These are phyloP conservation scores for Odontophorus gujanensis DNA, from an alignment of 2,113 vertebrate species.

Conservation along the genomic window DNA sequence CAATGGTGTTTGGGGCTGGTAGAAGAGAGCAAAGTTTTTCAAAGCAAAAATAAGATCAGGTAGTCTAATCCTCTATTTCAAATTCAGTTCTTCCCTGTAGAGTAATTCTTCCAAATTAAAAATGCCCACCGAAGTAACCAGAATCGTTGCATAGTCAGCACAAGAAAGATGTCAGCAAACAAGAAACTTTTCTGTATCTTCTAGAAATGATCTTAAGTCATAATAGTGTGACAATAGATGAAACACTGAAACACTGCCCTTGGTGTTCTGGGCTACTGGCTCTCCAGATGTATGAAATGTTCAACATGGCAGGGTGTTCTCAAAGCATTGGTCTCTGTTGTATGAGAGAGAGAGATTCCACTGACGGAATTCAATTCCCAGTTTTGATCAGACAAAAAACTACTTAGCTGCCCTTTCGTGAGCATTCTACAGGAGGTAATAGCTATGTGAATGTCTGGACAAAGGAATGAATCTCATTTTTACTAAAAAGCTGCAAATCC, in stretches of 20 bases:
- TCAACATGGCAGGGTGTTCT: neutral
- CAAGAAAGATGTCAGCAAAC: accelerated
- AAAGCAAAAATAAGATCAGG: slow-evolving; percentile 1
- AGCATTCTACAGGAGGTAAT: neutral
- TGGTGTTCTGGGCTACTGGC: neutral
- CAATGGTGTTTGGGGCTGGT: neutral
- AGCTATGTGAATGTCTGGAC: neutral
- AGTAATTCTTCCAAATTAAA: neutral
- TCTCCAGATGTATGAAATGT: neutral
- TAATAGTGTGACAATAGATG: neutral
- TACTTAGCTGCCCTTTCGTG: neutral
- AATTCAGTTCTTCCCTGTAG: neutral
- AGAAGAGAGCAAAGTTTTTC: neutral
- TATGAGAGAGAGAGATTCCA: neutral
- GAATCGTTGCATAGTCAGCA: neutral
- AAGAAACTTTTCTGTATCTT: neutral
- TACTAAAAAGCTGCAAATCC: slow-evolving; percentile 17
- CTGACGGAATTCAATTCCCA: neutral
- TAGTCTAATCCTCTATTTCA: neutral
- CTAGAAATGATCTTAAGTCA: neutral
- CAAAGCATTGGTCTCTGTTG: neutral
- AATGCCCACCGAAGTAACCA: neutral
- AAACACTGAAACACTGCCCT: neutral
- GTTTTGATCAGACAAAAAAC: neutral
- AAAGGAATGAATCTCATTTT: neutral